Percentiles rank a stretch among this genome's conserved stretches.
phyloP scores from a whole-genome alignment of 1,140 invertebrate species.

The Prorops nasuta region DNA sequence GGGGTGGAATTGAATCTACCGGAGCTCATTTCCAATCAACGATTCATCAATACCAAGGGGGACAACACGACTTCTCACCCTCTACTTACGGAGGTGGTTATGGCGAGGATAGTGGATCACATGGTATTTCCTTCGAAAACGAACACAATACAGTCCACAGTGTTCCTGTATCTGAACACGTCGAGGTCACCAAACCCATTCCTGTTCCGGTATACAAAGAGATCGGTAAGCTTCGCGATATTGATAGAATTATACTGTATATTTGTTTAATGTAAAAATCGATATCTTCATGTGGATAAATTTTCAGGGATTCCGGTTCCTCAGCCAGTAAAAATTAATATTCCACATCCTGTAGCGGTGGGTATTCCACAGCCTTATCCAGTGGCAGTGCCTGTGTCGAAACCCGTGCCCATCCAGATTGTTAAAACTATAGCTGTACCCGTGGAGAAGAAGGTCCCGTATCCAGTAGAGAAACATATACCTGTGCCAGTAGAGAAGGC shows the following conservation, averaged over 20 bases:
- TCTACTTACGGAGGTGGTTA: constrained; percentile 25
- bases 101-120: constrained; percentile 21
- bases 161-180: constrained; percentile 66
- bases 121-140: constrained; percentile 24
- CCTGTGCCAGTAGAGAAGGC: constrained; percentile 66
- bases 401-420: constrained; percentile 50
- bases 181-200: constrained; percentile 71
- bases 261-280: neutral
- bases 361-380: constrained; percentile 62
- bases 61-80: constrained; percentile 32
- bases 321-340: constrained; percentile 67
- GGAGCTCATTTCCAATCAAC: constrained; percentile 15
- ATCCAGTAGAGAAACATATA: constrained; percentile 63
- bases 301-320: constrained; percentile 62
- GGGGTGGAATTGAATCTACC: constrained; percentile 1
- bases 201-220: constrained; percentile 71
- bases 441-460: constrained; percentile 66
- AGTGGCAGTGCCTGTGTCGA: constrained; percentile 49
- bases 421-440: constrained; percentile 58
- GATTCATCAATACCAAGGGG: constrained; percentile 16
- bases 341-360: constrained; percentile 70
- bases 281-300: too few species aligned
- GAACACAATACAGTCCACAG: constrained; percentile 51
- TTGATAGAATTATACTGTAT: neutral
- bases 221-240: constrained; percentile 53